Evolutionary conservation across 2,888 invertebrate species (phyloP), one percentile per base, ranked within the genome.

Genomic region (Heliothis peltigera): DNA sequence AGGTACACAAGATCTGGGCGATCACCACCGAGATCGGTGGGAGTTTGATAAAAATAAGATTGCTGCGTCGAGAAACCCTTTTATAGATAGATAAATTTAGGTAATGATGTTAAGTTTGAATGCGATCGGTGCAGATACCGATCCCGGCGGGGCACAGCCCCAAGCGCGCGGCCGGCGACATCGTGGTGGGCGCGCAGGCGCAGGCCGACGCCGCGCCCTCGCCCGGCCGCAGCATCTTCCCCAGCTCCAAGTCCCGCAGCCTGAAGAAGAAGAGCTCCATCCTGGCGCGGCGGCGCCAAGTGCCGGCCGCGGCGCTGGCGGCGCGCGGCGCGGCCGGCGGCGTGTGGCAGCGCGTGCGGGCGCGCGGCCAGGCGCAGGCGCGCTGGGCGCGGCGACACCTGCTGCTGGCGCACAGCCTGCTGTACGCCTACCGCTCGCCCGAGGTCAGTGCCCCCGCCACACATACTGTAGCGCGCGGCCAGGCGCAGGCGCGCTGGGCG

Each of bases 181-280:
- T 76, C 22, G 72, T 76, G 25, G 32, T 76, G 71, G 76, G 76
- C 1, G 71, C 72, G 55, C 76, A 76, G 19, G 70, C 68, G n/a
- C 61, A 72, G 6, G 4, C 74, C 4, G 79, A 77, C 7, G 62
- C 60, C 2, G 83, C 88, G 35, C 75, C 85, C 22, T 96, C 95
- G 1, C 95, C 96, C 86, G 52, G 94, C 67, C 86, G 96, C n/a
- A 95, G 95, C 19, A 95, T 96, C 73, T 96, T 96, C 81, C 95
- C 95, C 25, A 90, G 95, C 0, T 94, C 95, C 66, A 96, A 97
- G 84, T 95, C 95, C 0, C 90, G 96, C 69, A 96, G 96, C n/a
- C 89, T 96, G 44, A 97, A 97, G 84, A 97, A 97, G 92, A 97
- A 97, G 84, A 97, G 97, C 85, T 96, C 96, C 22, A 95, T 97